Evolutionary conservation across 2,888 invertebrate species (phyloP).

Genomic region (Scaptomyza parva): DNA sequence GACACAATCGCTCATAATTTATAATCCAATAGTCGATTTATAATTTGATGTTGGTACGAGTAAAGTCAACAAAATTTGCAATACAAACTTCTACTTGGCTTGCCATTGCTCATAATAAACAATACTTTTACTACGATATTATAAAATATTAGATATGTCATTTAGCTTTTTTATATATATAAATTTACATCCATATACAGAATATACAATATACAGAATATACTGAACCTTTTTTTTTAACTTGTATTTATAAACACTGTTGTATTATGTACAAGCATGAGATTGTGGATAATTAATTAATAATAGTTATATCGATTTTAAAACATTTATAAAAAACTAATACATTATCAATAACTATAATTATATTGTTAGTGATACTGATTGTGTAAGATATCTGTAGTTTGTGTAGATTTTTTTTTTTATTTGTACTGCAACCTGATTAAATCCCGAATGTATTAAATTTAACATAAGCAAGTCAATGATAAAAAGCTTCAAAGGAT

Average conservation of each 20-base stretch:
- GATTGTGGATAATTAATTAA: constrained; percentile 67
- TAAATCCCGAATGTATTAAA: constrained; percentile 41
- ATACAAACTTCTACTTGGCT: constrained; percentile 36
- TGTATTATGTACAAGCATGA: constrained; percentile 69
- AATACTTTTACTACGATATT: constrained; percentile 72
- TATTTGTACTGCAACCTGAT: constrained; percentile 20
- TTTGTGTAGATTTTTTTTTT: constrained; percentile 32
- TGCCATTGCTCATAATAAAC: constrained; percentile 44
- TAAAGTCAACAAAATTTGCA: constrained; percentile 12
- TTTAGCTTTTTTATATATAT: constrained; percentile 71
- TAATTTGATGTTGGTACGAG: neutral
- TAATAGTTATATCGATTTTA: constrained; percentile 27
- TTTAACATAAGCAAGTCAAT: constrained; percentile 55
- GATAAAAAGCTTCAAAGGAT: constrained; percentile 53
- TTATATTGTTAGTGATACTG: constrained; percentile 76
- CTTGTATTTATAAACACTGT: constrained; percentile 71
- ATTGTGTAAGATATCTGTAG: constrained; percentile 62
- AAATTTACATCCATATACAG: constrained; percentile 27
- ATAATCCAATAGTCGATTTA: constrained; percentile 18
- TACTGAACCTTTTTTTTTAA: constrained; percentile 54
- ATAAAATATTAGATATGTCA: constrained; percentile 77
- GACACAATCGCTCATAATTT: constrained; percentile 62
- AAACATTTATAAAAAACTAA: constrained; percentile 40
- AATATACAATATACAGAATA: constrained; percentile 30
- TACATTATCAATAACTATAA: constrained; percentile 63